phyloP scores from a whole-genome alignment of 2,113 vertebrate species.

The Atlantisia rogersi region DNA sequence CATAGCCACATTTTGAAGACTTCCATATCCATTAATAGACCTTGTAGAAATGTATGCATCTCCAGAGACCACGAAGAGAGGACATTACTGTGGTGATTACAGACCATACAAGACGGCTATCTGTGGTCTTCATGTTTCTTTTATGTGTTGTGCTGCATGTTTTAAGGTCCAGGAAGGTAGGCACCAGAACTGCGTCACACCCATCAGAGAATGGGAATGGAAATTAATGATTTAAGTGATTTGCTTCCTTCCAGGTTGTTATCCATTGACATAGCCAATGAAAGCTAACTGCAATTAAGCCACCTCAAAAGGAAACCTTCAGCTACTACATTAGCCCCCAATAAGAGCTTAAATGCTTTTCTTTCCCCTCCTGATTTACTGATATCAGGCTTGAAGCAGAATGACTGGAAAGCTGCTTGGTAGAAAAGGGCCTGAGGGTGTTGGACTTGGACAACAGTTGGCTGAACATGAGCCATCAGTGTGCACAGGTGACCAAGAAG shows the following conservation, averaged over 20 bases:
- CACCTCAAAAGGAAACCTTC: background rate
- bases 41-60: background rate
- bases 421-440: too few relatives aligned
- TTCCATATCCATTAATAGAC: background rate
- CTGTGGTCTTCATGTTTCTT: background rate
- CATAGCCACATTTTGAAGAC: background rate
- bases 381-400: background rate
- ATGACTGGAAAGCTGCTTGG: too few relatives aligned
- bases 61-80: background rate
- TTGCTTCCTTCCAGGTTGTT: background rate
- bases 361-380: background rate
- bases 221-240: background rate
- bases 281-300: background rate
- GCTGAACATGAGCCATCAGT: too few relatives aligned
- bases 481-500: too few relatives aligned
- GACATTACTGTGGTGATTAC: background rate
- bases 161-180: background rate
- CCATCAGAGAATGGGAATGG: background rate
- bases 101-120: background rate
- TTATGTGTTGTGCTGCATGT: background rate
- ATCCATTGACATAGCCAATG: background rate
- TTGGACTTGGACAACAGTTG: too few relatives aligned
- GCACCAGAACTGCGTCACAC: background rate
- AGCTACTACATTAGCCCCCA: background rate
- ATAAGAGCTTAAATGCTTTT: background rate